Percentiles rank a stretch among this genome's conserved stretches.
Conservation (phyloP, 1,140 invertebrate species). For the Calephelis virginiensis region DNA sequence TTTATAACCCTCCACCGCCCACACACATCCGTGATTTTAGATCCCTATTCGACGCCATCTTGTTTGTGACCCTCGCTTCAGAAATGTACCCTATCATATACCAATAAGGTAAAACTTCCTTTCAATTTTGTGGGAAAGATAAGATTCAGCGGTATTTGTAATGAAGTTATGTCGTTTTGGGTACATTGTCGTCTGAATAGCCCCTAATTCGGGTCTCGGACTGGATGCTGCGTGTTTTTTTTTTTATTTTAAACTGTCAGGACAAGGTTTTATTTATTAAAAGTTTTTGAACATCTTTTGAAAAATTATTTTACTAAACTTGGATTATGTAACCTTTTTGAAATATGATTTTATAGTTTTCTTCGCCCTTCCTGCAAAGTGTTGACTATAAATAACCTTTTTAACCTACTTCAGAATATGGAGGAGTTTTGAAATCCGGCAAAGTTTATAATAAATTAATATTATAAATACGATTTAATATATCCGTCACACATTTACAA, state of each 20-base stretch:
- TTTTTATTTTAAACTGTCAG: conserved; percentile 50
- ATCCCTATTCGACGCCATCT: conserved; percentile 42
- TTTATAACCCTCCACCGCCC: conserved; percentile 41
- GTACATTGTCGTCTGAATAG: conserved; percentile 54
- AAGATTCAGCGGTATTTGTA: conserved; percentile 21
- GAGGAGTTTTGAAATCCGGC: no score
- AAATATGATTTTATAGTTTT: neutral
- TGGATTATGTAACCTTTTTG: no score
- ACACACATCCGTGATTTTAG: conserved; percentile 50
- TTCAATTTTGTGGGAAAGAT: neutral
- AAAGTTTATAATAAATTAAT: no score
- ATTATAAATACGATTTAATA: no score
- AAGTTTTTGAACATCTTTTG: neutral
- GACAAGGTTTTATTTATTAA: conserved; percentile 6
- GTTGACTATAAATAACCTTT: no score
- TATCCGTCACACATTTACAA: no score
- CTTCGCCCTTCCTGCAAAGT: no score
- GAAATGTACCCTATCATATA: neutral
- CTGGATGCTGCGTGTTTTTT: conserved; percentile 49
- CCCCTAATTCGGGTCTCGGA: conserved; percentile 53
- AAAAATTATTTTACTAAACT: no score
- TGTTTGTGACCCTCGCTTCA: neutral
- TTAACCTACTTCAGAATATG: no score
- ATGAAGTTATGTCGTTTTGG: conserved; percentile 48
- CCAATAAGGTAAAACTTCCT: neutral